Evolutionary conservation across 2,113 vertebrate species (phyloP).

Genomic region (Columba livia): DNA sequence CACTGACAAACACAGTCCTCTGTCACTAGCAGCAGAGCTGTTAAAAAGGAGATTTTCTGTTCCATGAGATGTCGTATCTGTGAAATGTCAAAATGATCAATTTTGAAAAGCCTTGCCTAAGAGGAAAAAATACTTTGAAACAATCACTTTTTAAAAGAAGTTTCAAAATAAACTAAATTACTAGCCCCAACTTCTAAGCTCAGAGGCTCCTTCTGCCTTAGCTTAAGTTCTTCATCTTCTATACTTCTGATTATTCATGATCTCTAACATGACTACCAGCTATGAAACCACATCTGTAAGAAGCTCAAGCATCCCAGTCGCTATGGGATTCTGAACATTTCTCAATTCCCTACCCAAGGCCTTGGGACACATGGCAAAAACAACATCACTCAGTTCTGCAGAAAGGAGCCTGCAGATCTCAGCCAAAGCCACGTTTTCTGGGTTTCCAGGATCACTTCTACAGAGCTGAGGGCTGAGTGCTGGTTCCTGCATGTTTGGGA

Average conservation of each 20-base stretch:
- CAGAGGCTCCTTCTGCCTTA: background rate
- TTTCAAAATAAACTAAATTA: conserved; percentile 5
- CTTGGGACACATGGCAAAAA: background rate
- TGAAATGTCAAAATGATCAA: background rate
- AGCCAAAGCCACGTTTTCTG: background rate
- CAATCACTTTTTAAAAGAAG: background rate
- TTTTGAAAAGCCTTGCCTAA: background rate
- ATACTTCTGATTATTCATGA: background rate
- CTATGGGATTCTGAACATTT: background rate
- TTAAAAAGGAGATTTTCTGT: background rate
- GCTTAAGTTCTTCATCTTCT: background rate
- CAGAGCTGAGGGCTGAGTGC: background rate
- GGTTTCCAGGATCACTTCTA: background rate
- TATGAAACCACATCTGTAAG: background rate
- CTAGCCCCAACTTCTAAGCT: background rate
- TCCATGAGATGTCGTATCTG: background rate
- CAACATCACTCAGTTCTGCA: background rate
- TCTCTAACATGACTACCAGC: background rate
- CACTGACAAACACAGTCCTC: background rate
- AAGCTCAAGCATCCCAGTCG: background rate
- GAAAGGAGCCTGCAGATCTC: background rate
- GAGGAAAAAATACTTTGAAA: background rate
- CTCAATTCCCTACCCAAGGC: background rate
- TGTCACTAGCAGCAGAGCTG: background rate
- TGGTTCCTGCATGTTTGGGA: background rate